Base-by-base conservation (phyloP, 2,113 vertebrate genomes). In the Chaetops frenatus region DNA sequence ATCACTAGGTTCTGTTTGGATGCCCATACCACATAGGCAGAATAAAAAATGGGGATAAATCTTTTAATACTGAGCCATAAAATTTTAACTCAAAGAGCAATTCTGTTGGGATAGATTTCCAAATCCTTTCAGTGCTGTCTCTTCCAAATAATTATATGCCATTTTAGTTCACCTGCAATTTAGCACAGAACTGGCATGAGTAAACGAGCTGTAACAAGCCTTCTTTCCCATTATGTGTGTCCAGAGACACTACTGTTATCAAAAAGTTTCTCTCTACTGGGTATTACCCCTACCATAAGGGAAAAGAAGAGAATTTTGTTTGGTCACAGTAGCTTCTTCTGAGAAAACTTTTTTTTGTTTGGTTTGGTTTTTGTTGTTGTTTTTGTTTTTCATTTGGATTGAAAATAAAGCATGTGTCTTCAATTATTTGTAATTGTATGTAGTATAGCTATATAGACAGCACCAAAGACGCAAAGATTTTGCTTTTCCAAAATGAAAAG, bases 121-220 rank as follows among this genome's bases (percentile, higher is more conserved):
- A 77, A 93, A 88, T 72, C 67, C 60, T 93, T 93, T 93, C 40
- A 27, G 38, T 95, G 58, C 47, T 60, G 44, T 85, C 35, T 90
- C 74, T 92, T 74, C 74, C 18, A 20, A 92, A 90, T 64, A 92
- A 94, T 90, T 88, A 73, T 90, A 66, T 62, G 74, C 86, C 88
- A 64, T 93, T 93, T 93, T 73, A 70, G 42, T 83, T 92, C 64
- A 92, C 62, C 83, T 7, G 0, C 60, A 88, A 74, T 93, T 96
- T 90, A 90, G 65, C 91, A 77, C 27, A 3, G 44, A 92, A 88
- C 72, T 90, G 51, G 76, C 67, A 2, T 35, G 83, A 77, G 71
- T 66, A 93, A 97, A 95, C 93, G 91, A 95, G 86, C 80, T 92
- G 82, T 77, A 90, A 93, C 82, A 40, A 81, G 64, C 60, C 38